Evolutionary conservation across 2,113 vertebrate species (phyloP), one percentile per base, ranked within the genome.

Genomic region (Cephalopholis sonnerati): DNA sequence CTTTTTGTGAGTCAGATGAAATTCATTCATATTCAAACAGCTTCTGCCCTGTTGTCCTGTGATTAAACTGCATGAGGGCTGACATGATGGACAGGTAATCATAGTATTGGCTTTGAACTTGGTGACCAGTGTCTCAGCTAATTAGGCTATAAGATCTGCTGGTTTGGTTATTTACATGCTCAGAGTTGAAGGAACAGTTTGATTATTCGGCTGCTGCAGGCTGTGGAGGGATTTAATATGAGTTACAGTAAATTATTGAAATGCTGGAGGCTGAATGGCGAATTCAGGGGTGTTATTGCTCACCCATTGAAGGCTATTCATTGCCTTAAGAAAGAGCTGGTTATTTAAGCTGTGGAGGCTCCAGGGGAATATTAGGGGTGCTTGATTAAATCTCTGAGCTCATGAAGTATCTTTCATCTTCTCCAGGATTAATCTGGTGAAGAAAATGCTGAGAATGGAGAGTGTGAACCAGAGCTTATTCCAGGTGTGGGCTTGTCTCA

Each of bases 161-260:
- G 48, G 66, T 67, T 66, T 53, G 29, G 59, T 66, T 81, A 70
- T 83, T 77, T 55, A 67, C 51, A 18, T 27, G 27, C 50, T 51
- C 25, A 1, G 6, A 15, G 66, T 44, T 55, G 77, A 82, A 76
- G 69, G 71, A 81, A 58, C 46, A 16, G 51, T 70, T 74, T 80
- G 83, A 91, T 88, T 86, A 89, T 87, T 79, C 46, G 53, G 58
- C 32, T 9, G 75, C 87, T 81, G 74, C 41, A 25, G 81, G 85
- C 83, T 68, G 36, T 17, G 69, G 36, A 48, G 53, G 15, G 85
- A 69, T 85, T 81, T 90, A 82, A 84, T 80, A 80, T 72, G 77
- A 85, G 74, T 87, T 80, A 77, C 16, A 64, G 71, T 88, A 70
- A 93, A 89, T 90, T 83, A 90, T 86, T 86, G 78, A 84, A 84